Evolutionary conservation across 2,888 invertebrate species (phyloP).

Genomic region (Drosophila imparisetae): DNA sequence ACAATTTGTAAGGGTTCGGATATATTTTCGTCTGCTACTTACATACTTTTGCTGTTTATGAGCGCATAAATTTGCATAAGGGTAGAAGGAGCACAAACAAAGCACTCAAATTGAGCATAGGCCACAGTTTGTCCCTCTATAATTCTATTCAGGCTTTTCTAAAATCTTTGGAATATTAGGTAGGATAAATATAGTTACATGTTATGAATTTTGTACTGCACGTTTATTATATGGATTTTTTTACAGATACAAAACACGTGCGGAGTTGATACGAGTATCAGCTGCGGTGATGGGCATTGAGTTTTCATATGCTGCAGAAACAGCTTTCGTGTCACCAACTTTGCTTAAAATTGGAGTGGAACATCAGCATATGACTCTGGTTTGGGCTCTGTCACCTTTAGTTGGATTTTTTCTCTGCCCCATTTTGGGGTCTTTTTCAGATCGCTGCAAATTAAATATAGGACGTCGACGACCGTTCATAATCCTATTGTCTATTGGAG

Average conservation of each 20-base stretch:
- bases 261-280: conserved; percentile 93
- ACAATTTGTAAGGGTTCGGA: not conserved
- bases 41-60: not conserved
- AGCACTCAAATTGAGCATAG: not conserved
- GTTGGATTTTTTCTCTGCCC: conserved; percentile 98
- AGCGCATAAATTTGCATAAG: not conserved
- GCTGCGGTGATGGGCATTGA: conserved; percentile 99
- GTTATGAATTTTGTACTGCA: conserved; percentile 5
- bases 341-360: conserved; percentile 96
- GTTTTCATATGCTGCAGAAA: conserved; percentile 98
- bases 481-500: conserved; percentile 93
- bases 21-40: not conserved
- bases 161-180: conserved; percentile 6
- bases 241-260: conserved; percentile 90
- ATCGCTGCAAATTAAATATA: conserved; percentile 91
- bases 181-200: conserved; percentile 19
- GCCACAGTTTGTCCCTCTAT: not conserved
- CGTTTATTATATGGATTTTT: conserved; percentile 14
- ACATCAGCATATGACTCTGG: conserved; percentile 96
- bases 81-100: not conserved
- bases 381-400: conserved; percentile 97
- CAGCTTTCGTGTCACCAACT: conserved; percentile 98
- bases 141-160: conserved; percentile 17
- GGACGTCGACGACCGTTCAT: conserved; percentile 97
- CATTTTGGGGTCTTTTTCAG: conserved; percentile 95